These are phyloP conservation scores for Phataginus tetradactyla DNA, from an alignment of 2,797 vertebrate genomes.

Conservation along the genomic window DNA sequence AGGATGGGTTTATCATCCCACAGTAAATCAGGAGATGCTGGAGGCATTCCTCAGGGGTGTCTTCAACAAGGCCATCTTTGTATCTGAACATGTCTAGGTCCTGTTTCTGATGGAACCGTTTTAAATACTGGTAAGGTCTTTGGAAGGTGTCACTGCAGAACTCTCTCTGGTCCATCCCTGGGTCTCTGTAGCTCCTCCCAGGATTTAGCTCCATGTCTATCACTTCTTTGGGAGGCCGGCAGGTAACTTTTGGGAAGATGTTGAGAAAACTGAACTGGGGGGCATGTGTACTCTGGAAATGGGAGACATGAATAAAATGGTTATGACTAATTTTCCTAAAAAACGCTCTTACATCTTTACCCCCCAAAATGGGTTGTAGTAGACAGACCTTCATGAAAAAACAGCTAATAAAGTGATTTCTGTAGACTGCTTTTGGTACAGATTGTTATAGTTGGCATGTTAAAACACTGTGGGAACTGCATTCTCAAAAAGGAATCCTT, in stretches of 20 bases:
- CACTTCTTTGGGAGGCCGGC: slow-evolving; percentile 94
- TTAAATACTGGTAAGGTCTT: slow-evolving; percentile 96
- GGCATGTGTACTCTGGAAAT: slow-evolving; percentile 81
- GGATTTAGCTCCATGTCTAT: slow-evolving; percentile 86
- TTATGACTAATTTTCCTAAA: background rate
- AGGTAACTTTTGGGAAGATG: slow-evolving; percentile 93
- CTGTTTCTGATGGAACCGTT: slow-evolving; percentile 85
- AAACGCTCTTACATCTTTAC: background rate
- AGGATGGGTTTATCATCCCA: slow-evolving; percentile 93
- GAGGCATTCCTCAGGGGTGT: slow-evolving; percentile 91
- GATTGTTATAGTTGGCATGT: background rate
- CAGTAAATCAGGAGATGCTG: slow-evolving; percentile 95
- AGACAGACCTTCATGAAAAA: background rate
- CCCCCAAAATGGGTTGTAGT: accelerated
- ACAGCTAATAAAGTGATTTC: background rate
- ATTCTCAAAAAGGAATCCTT: background rate
- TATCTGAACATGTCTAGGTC: slow-evolving; percentile 92
- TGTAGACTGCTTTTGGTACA: accelerated
- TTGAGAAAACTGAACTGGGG: slow-evolving; percentile 88
- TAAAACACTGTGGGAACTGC: no score
- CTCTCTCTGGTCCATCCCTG: slow-evolving; percentile 92
- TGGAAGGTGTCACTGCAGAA: slow-evolving; percentile 94
- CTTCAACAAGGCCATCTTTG: slow-evolving; percentile 83
- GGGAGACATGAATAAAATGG: background rate
- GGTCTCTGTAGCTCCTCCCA: slow-evolving; percentile 76